Base-by-base conservation (phyloP, 1,140 invertebrate species). In the Drosophila orosa region DNA sequence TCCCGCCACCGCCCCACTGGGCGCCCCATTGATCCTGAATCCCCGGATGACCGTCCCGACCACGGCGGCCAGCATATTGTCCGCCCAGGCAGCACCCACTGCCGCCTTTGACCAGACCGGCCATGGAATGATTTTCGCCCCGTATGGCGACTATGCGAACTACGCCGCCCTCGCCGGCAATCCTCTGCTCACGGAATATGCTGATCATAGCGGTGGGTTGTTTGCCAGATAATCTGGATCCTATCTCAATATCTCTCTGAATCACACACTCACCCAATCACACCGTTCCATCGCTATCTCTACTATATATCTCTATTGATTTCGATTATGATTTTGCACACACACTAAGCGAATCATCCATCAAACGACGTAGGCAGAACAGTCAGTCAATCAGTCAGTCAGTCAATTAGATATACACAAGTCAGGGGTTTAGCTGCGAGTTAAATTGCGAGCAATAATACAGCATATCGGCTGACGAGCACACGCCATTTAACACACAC, bases 181-280 rank as follows among this genome's bases (percentile, higher is more conserved):
- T 90, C 96, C 97, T 60, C 94, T 98, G 77, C 94, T 97, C 83
- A 95, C 96, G 81, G 97, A 97, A 91, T 97, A 97, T 94, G 95
- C 96, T 80, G 96, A 98, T 94, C 96, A 97, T 95, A 96, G 96
- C 95, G 97, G 97, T 98, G 97, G 97, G 97, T 98, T 97, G 93
- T 97, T 96, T 95, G 96, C 96, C 94, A 96, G 95, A 93, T 94
- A 92, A 94, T 82, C 78, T 27, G 48, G 27, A 63, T 44, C 7
- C 27, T 63, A n/a, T 31, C 52, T 66, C 45, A 39, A 22, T 57
- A 29, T 29, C 40, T 52, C 37, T 44, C 59, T 40, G 27, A 61
- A 59, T 50, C 39, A 69, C 35, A 35, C 50, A 54, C 50, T 54
- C 19, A 63, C 37, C 33, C 55, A 48, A 55, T 45, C 60, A 50